These are phyloP conservation scores for Ormia ochracea DNA, from an alignment of 2,888 invertebrate species.

Conservation along the genomic window DNA sequence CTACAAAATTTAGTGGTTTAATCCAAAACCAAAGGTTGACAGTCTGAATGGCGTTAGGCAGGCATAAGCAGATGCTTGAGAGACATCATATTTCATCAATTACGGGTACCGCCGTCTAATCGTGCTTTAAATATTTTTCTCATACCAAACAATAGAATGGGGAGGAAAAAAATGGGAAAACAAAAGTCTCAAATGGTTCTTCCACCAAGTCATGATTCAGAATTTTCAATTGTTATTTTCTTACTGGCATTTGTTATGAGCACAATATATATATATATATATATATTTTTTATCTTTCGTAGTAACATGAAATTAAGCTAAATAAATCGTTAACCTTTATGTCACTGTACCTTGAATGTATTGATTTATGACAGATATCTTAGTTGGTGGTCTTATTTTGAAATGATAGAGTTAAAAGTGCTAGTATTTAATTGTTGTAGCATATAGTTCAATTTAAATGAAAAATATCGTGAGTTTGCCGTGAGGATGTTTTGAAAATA, in stretches of 20 bases:
- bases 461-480: constrained; percentile 46
- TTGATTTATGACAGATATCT: constrained; percentile 58
- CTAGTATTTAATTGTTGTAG: background rate
- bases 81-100: too few species aligned
- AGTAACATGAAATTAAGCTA: constrained; percentile 32
- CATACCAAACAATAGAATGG: too few species aligned
- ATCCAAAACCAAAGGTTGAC: too few species aligned
- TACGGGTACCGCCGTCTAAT: background rate
- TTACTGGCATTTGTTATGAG: background rate
- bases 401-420: background rate
- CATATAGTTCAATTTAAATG: constrained; percentile 21
- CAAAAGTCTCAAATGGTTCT: constrained; percentile 8
- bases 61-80: too few species aligned
- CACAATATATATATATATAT: constrained; percentile 19
- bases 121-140: background rate
- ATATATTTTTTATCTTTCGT: too few species aligned
- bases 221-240: constrained; percentile 43
- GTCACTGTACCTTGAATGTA: constrained; percentile 54
- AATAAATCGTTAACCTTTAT: constrained; percentile 57
- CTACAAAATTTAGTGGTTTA: too few species aligned
- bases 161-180: too few species aligned
- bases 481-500: constrained; percentile 37
- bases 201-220: constrained; percentile 34
- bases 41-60: too few species aligned
- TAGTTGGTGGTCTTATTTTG: constrained; percentile 50